phyloP scores from a whole-genome alignment of 1,140 invertebrate genomes.

The Drosophila bocqueti region DNA sequence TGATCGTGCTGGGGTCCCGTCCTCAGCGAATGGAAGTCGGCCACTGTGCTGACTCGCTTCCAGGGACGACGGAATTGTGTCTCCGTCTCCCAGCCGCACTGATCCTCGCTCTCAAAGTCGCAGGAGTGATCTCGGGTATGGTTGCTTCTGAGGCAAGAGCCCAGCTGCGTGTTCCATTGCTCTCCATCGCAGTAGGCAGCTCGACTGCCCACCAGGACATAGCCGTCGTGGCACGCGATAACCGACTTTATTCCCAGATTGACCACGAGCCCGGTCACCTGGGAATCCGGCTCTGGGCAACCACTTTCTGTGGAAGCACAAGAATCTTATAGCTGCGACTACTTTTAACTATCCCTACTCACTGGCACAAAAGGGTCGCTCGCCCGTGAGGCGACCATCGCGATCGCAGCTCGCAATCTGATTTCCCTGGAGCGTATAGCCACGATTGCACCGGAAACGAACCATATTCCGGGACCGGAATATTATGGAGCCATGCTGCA shows the following conservation, averaged over 20 bases:
- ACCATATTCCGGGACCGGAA: background rate
- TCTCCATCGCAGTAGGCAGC: constrained; percentile 66
- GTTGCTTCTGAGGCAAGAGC: constrained; percentile 62
- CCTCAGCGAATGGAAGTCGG: constrained; percentile 29
- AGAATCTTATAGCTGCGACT: background rate
- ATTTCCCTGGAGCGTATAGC: constrained; percentile 28
- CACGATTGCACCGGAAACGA: constrained; percentile 32
- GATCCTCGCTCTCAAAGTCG: constrained; percentile 74
- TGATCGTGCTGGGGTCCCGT: constrained; percentile 81
- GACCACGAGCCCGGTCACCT: constrained; percentile 36
- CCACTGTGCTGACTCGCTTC: constrained; percentile 58
- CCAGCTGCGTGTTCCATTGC: constrained; percentile 69
- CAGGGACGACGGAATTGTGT: constrained; percentile 31
- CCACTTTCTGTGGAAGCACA: constrained; percentile 39
- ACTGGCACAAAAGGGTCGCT: constrained; percentile 64
- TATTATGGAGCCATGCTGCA: constrained; percentile 12
- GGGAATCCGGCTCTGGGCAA: constrained; percentile 6
- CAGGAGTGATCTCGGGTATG: constrained; percentile 50
- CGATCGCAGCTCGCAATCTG: background rate
- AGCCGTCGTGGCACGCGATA: constrained; percentile 60
- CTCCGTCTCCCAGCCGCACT: constrained; percentile 68
- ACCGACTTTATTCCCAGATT: constrained; percentile 5
- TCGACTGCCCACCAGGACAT: constrained; percentile 56
- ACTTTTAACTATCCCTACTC: constrained; percentile 17
- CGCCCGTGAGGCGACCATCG: constrained; percentile 33